Base-by-base conservation (phyloP, 1,140 invertebrate genomes). In the Nilaparvata lugens region DNA sequence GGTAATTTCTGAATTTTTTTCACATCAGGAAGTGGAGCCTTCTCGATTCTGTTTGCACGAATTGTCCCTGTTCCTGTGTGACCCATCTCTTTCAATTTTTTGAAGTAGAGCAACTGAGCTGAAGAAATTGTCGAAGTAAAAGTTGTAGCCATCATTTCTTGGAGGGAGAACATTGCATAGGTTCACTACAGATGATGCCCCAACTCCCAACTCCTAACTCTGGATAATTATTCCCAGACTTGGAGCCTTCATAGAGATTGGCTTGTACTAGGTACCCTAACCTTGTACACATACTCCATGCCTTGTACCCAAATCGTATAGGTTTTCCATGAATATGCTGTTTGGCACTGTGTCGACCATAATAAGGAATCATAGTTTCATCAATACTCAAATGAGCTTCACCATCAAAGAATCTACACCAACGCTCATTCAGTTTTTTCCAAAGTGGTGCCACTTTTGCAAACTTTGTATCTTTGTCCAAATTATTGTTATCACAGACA, bases 241-340 rank as follows among this genome's bases (percentile, higher is more conserved):
- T 18, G 21, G 43, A 16, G 16, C 43, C 43, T 21, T 48, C 16
- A 21, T 48, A 11, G 16, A 21, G 43, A 6, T 48, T 21, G 6
- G 43, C 52, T 21, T 53, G 52, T 18, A 53, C 52, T 23, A 53
- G 14, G 21, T 53, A 21, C 14, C 52, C 52, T 14, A 23, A 53
- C 24, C 52, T 21, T 5, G 5, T 53, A 25, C 52, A 53, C 7
- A 53, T 21, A 25, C 19, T 4, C 52, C 52, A 53, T 53, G 24
- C 21, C 14, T 53, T 67, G 60, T 53, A 67, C 18, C 60, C 63
- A 63, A 65, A 67, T 18, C 57, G 45, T 43, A 67, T 63, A 55
- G 66, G 61, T 38, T 67, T 67, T 38, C 65, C 65, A 56, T 66
- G 57, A 13, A 67, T 24, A 52, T 54, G 60, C 48, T 67, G 65